Evolutionary conservation across 2,113 vertebrate genomes (phyloP).

Genomic region (Petromus typicus): DNA sequence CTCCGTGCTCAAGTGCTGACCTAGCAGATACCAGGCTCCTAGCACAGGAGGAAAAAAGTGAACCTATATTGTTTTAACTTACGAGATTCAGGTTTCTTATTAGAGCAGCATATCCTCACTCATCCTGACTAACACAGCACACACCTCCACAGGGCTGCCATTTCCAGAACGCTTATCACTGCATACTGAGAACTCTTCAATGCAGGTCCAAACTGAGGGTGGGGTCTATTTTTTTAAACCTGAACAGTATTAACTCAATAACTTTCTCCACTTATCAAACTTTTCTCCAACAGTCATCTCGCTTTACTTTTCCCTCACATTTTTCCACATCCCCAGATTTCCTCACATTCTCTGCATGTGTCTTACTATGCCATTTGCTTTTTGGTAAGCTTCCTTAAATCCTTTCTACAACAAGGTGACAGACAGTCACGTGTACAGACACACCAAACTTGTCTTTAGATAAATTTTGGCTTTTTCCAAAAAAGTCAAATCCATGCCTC

Average conservation of each 20-base stretch:
- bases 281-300: background rate
- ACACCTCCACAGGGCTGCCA: accelerated
- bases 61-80: background rate
- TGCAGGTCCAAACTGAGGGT: background rate
- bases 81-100: background rate
- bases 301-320: background rate
- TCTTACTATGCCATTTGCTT: conserved; percentile 18
- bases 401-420: conserved; percentile 55
- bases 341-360: background rate
- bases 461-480: conserved; percentile 51
- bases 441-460: conserved; percentile 63
- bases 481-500: conserved; percentile 43
- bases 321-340: background rate
- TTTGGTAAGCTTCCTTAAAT: conserved; percentile 61
- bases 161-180: background rate
- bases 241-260: background rate
- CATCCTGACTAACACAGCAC: background rate
- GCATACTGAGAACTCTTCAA: background rate
- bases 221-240: background rate
- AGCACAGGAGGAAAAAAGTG: background rate
- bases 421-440: conserved; percentile 59
- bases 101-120: background rate
- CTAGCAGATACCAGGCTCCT: background rate
- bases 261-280: background rate
- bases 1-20: background rate